A percentile compares a stretch with the other conserved stretches of the same genome.
Conservation (phyloP, 2,797 vertebrate species). For the Coluber constrictor region DNA sequence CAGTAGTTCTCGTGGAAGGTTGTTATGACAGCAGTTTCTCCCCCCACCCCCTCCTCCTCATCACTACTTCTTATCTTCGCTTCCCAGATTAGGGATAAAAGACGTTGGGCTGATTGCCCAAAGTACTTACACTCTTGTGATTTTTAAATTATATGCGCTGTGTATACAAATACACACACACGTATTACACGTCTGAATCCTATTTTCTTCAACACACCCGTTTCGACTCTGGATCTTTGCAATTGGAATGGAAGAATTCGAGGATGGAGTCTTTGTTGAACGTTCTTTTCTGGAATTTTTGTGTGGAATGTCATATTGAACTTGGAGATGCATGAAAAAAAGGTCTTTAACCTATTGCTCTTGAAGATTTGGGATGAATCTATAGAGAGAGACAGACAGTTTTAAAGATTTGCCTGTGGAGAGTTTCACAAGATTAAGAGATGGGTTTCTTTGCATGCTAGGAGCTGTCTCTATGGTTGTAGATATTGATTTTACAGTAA, state of each 20-base stretch:
- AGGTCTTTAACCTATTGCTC: neutral
- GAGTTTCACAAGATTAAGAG: neutral
- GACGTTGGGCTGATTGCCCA: conserved; percentile 23
- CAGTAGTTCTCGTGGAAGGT: conserved; percentile 54
- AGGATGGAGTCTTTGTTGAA: neutral
- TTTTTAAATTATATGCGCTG: conserved; percentile 12
- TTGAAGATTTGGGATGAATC: neutral
- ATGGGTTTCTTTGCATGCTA: neutral
- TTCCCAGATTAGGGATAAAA: conserved; percentile 29
- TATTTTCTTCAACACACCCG: neutral
- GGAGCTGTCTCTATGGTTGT: neutral
- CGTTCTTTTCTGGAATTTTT: neutral
- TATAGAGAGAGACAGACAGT: neutral
- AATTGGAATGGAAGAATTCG: conserved; percentile 5
- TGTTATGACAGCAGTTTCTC: conserved; percentile 54
- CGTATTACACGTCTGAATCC: neutral
- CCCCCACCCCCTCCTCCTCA: neutral
- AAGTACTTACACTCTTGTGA: neutral
- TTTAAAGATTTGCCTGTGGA: neutral
- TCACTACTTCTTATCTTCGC: conserved; percentile 11
- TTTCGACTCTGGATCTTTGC: neutral
- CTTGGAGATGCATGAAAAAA: neutral
- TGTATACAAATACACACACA: neutral
- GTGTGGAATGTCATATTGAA: neutral
- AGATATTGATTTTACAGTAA: neutral